Base-by-base conservation (phyloP, 2,888 invertebrate species). In the Eilema depressum region DNA sequence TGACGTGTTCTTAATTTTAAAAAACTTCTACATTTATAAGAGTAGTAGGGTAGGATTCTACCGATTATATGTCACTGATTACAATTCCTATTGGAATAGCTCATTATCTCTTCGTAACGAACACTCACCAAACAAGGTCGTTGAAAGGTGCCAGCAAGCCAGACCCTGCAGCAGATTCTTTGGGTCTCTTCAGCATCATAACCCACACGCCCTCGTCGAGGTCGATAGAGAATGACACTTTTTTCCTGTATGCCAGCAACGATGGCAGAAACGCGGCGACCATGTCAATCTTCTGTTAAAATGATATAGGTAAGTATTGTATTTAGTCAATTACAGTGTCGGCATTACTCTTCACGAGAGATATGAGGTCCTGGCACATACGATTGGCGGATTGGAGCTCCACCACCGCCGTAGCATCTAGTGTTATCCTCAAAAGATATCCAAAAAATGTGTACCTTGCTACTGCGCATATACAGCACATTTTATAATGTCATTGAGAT, bases 91-190 rank as follows among this genome's bases (percentile, higher is more conserved):
- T 37, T 62, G 4, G 14, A 47, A 17, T 2, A 28, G 14, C 11
- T 23, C 11, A 53, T 14, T 17, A 41, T 47, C 47, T 47, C 20
- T 47, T 47, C 47, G 0, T 1, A 53, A n/a, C 30, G 17, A 26
- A 2, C 20, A 47, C 86, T 85, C 76, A 95, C 98, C 98, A 98
- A 1, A 97, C 97, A 78, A 96, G 94, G 23, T 91, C 94, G 75
- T 97, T 97, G 82, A 98, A 98, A 0, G 98, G 98, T 0, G 98
- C 98, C 70, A 98, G 90, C 8, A 98, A 93, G 1, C 98, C 98
- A 0, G 98, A 97, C 0, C 98, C 98, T 2, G 97, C 97, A 0
- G 98, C 98, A 0, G 98, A 98, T 86, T 97, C 98, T 53, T 96
- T 96, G 0, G 98, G 98, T 68, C 98, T 95, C 87, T 96, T 97